Evolutionary conservation across 2,888 invertebrate genomes (phyloP).

Genomic region (Cheilosia impressa): DNA sequence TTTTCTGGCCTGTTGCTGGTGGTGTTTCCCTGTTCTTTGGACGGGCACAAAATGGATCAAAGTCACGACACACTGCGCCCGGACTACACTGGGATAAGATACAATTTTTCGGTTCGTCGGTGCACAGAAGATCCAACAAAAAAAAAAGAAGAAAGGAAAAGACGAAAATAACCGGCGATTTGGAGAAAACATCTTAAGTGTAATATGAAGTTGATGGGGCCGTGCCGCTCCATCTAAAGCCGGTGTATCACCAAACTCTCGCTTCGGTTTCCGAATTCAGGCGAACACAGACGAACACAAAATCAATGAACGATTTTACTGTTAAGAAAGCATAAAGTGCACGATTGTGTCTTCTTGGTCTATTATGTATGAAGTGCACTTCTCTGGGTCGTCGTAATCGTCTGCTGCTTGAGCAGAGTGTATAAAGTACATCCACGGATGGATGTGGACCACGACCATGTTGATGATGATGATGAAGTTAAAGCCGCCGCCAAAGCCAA

Average conservation of each 20-base stretch:
- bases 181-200: constrained; percentile 73
- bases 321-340: constrained; percentile 75
- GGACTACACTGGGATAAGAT: constrained; percentile 34
- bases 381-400: constrained; percentile 55
- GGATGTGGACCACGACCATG: constrained; percentile 49
- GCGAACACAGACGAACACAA: constrained; percentile 61
- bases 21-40: constrained; percentile 56
- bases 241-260: constrained; percentile 62
- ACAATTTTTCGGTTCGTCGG: constrained; percentile 67
- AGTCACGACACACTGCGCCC: constrained; percentile 72
- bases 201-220: constrained; percentile 75
- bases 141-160: constrained; percentile 7
- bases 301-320: constrained; percentile 75
- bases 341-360: constrained; percentile 70
- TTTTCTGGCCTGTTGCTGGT: constrained; percentile 42
- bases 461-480: constrained; percentile 51
- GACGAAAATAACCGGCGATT: constrained; percentile 41
- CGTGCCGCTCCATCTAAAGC: constrained; percentile 37
- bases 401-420: constrained; percentile 30
- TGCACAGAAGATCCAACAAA: constrained; percentile 28
- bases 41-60: constrained; percentile 71
- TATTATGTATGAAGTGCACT: constrained; percentile 66
- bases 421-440: constrained; percentile 43
- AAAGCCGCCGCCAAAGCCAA: constrained; percentile 56
- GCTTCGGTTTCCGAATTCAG: constrained; percentile 55